Base-by-base conservation (phyloP, 1,140 invertebrate genomes). In the Megalonaias nervosa region DNA sequence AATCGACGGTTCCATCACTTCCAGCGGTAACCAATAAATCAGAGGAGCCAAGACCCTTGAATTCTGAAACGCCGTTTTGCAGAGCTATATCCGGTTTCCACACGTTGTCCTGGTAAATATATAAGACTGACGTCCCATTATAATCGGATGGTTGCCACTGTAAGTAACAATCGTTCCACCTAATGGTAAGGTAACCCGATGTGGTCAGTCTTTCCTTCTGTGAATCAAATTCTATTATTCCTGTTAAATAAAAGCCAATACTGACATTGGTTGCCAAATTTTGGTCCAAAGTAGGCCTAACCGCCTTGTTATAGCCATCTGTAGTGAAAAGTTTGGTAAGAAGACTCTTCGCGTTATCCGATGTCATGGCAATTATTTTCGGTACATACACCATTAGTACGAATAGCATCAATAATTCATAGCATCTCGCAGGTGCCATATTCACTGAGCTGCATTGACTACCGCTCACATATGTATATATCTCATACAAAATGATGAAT, bases 51-150 rank as follows among this genome's bases (percentile, higher is more conserved):
- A 74, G 61, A 1, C 6, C 61, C 48, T 74, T 74, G 55, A 55
- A 74, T 15, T 74, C 72, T 19, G 23, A 19, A 6, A 66, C 55
- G 16, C 62, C 65, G 12, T 74, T 74, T 56, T 74, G 65, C 19
- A 74, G 72, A n/a, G 72, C 16, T 15, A 66, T 56, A 66, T 66
- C 72, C 38, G 72, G 72, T 19, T 66, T 65, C 72, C 72, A 74
- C 38, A 74, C 64, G 21, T 56, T 21, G 19, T 74, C 55, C 65
- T 67, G 65, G 9, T 15, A n/a, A 31, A 21, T 23, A 17, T 13
- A 21, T 31, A 5, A 13, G 6, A n/a, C 21, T 31, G 19, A 21
- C 65, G 31, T 70, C 48, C 55, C 68, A 21, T 58, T 57, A 58
- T 57, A 70, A 57, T 70, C 1, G 12, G 4, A 21, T 21, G 68